Evolutionary conservation across 2,113 vertebrate genomes (phyloP), one percentile per base, ranked within the genome.

Genomic region (Rhea pennata): DNA sequence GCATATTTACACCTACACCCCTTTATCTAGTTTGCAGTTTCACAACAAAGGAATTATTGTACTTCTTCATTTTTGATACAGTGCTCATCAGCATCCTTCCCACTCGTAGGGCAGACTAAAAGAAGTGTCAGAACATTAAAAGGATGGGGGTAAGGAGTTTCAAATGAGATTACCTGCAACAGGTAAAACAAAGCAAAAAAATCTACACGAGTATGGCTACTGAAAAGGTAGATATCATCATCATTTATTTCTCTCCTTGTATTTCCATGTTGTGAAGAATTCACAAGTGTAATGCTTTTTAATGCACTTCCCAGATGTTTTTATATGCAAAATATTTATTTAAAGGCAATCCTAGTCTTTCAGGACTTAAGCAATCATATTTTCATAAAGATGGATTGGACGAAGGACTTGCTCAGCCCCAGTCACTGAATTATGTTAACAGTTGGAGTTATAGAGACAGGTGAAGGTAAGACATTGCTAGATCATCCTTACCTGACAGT

Each of bases 1-100:
- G 22, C 0, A 0, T 1, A 0, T 87, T 95, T 76, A 87, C 11
- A 50, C 9, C 20, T 10, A 71, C 29, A 20, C 62, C 27, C 39
- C 36, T 58, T 82, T 53, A 72, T 5, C 9, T 6, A 39, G 54
- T 59, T 26, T 50, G 22, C 46, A 88, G 13, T 21, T 87, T 78
- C 29, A 19, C 31, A 33, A 16, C 39, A 42, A 67, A 33, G 4
- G 66, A 82, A 85, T 13, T 40, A 48, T 1, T 10, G 8, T 20
- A 10, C 12, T 64, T 42, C 7, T 19, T 26, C 26, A 50, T 13
- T 79, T 33, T 56, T 42, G 6, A 10, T 9, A 3, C 13, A 72
- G 20, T 14, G 8, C n/a, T 92, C 26, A 29, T 29, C 33, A 67
- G 9, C 0, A 1, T 15, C 56, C 16, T 59, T 59, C 56, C 29